A percentile compares a stretch with the other conserved stretches of the same genome.
Conservation (phyloP, 2,113 vertebrate species). For the Bufo bufo region DNA sequence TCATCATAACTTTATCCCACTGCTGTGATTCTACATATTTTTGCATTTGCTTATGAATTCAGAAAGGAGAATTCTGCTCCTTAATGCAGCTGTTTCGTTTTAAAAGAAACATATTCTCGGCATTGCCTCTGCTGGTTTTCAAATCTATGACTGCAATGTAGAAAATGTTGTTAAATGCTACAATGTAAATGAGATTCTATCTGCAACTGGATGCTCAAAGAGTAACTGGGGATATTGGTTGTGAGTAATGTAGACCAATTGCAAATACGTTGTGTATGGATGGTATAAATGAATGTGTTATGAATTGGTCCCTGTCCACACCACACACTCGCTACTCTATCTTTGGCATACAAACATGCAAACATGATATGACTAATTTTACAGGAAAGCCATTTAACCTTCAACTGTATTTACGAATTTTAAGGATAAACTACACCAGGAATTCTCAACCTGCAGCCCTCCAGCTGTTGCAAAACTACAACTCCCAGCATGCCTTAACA, state of each 20-base stretch:
- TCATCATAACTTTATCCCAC: constrained; percentile 43
- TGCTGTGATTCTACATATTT: constrained; percentile 49
- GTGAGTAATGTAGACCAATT: too few species aligned
- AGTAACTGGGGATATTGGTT: neutral
- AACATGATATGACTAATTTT: too few species aligned
- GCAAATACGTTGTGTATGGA: neutral
- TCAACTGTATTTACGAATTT: too few species aligned
- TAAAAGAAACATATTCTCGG: constrained; percentile 20
- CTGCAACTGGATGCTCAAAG: neutral
- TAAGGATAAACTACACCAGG: too few species aligned
- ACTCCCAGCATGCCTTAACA: too few species aligned
- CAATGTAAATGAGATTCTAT: neutral
- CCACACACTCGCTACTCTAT: too few species aligned
- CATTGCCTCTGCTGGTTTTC: neutral
- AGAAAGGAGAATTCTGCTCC: neutral
- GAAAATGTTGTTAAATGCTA: neutral
- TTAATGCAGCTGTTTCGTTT: constrained; percentile 43
- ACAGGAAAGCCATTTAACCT: too few species aligned
- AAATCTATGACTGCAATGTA: neutral
- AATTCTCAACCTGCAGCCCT: too few species aligned
- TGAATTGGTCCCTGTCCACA: too few species aligned
- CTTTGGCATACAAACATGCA: too few species aligned
- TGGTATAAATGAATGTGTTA: too few species aligned
- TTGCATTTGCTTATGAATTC: constrained; percentile 31
- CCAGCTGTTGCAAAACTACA: too few species aligned